Percentiles rank a stretch among this genome's conserved stretches.
Conservation (phyloP, 1,140 invertebrate genomes). For the Formica selysi region DNA sequence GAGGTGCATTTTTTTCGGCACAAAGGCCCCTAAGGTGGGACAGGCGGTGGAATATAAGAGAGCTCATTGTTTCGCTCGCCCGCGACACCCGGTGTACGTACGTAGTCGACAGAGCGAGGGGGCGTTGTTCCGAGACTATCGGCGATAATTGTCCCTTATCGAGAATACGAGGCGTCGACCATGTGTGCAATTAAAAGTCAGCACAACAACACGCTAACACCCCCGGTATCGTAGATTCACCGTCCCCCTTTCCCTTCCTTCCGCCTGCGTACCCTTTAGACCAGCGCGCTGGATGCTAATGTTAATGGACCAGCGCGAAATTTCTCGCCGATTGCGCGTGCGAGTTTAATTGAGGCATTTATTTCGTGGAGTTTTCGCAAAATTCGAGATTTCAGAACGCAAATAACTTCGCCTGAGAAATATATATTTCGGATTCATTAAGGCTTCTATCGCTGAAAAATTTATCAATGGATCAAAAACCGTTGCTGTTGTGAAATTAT, state of each 20-base stretch:
- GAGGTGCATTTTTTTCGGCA: conserved; percentile 61
- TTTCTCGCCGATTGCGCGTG: neutral
- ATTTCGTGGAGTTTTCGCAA: neutral
- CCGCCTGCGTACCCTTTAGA: neutral
- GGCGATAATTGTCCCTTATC: conserved; percentile 76
- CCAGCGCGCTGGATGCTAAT: neutral
- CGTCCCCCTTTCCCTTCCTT: neutral
- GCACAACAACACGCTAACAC: neutral
- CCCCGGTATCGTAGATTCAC: neutral
- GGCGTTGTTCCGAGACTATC: conserved; percentile 72
- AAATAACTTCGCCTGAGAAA: neutral
- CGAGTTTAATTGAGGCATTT: conserved; percentile 7
- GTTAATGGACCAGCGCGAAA: conserved; percentile 2
- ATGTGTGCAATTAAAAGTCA: conserved; percentile 70
- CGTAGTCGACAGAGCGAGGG: conserved; percentile 51
- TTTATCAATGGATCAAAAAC: neutral
- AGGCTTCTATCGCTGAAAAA: neutral
- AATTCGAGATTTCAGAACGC: neutral
- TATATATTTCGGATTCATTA: neutral
- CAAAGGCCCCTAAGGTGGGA: conserved; percentile 61
- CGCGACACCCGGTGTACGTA: conserved; percentile 71
- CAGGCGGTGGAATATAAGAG: conserved; percentile 54
- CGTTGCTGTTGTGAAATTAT: neutral
- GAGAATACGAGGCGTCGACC: conserved; percentile 66
- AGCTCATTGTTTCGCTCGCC: conserved; percentile 69